Evolutionary conservation across 2,888 invertebrate species (phyloP).

Genomic region (Xestobium rufovillosum): DNA sequence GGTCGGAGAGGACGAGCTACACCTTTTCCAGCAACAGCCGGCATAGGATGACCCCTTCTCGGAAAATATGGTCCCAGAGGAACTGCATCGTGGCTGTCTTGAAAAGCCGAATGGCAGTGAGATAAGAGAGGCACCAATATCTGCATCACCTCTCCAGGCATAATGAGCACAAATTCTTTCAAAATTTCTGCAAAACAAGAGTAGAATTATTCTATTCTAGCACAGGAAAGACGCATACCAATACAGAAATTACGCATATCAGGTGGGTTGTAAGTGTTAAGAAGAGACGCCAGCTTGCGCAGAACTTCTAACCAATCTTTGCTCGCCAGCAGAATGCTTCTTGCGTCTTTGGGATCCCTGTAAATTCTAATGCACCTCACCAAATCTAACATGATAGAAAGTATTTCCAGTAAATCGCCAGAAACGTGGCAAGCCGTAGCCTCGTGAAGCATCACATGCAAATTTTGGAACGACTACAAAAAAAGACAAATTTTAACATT

Average conservation of each 20-base stretch:
- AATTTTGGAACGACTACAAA: slow-evolving; percentile 73
- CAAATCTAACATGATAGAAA: slow-evolving; percentile 68
- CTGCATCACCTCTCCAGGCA: slow-evolving; percentile 71
- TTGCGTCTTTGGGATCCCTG: slow-evolving; percentile 58
- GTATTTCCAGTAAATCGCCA: slow-evolving; percentile 75
- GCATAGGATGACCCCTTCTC: slow-evolving; percentile 53
- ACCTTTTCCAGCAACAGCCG: slow-evolving; percentile 51
- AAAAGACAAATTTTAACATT: background rate
- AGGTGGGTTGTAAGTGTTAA: slow-evolving; percentile 83
- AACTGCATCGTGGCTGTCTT: slow-evolving; percentile 63
- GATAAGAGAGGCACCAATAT: slow-evolving; percentile 78
- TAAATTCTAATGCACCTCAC: slow-evolving; percentile 64
- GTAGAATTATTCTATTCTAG: too few species aligned
- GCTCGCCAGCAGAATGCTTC: slow-evolving; percentile 58
- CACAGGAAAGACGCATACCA: slow-evolving; percentile 51
- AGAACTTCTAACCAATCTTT: slow-evolving; percentile 87
- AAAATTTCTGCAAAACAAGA: slow-evolving; percentile 53
- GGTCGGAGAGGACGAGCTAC: slow-evolving; percentile 67
- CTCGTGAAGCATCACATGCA: slow-evolving; percentile 91
- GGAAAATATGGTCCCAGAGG: slow-evolving; percentile 74
- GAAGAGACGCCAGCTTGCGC: slow-evolving; percentile 75
- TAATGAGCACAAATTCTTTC: slow-evolving; percentile 69
- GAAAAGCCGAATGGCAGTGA: slow-evolving; percentile 74
- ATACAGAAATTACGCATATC: slow-evolving; percentile 75
- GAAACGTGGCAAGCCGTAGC: slow-evolving; percentile 83